Conservation (phyloP, 2,797 vertebrate species). For the Nasua narica region DNA sequence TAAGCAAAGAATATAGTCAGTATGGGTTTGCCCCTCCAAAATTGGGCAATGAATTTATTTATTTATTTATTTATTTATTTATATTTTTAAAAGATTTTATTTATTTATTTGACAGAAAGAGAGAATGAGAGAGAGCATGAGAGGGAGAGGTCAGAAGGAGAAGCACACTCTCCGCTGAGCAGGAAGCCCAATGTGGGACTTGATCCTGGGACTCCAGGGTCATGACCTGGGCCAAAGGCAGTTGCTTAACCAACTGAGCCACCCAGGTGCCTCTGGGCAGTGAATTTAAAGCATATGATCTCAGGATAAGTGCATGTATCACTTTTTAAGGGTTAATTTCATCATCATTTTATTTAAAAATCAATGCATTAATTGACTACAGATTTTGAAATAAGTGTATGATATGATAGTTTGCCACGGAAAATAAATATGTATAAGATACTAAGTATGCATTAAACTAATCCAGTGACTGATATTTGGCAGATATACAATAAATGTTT, state of each 20-base stretch:
- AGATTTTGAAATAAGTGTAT: background rate
- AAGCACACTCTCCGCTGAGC: no score
- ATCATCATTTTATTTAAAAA: constrained; percentile 27
- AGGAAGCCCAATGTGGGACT: no score
- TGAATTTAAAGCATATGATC: background rate
- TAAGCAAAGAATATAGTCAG: background rate
- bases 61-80: no score
- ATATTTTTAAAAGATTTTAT: no score
- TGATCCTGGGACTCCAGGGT: no score
- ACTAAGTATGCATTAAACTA: constrained; percentile 16
- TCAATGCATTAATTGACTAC: background rate
- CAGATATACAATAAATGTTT: background rate
- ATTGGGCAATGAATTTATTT: background rate
- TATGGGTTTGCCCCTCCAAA: background rate
- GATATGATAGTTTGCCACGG: background rate
- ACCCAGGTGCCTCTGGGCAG: background rate
- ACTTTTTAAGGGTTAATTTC: background rate
- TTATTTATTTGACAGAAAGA: no score
- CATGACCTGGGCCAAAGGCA: no score
- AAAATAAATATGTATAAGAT: background rate
- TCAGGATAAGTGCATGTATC: background rate
- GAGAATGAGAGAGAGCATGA: no score
- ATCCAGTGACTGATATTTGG: background rate
- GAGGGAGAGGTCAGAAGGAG: no score
- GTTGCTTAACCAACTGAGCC: no score